These are phyloP conservation scores for Monoplex corrugatus DNA, from an alignment of 2,888 invertebrate genomes.

Conservation along the genomic window DNA sequence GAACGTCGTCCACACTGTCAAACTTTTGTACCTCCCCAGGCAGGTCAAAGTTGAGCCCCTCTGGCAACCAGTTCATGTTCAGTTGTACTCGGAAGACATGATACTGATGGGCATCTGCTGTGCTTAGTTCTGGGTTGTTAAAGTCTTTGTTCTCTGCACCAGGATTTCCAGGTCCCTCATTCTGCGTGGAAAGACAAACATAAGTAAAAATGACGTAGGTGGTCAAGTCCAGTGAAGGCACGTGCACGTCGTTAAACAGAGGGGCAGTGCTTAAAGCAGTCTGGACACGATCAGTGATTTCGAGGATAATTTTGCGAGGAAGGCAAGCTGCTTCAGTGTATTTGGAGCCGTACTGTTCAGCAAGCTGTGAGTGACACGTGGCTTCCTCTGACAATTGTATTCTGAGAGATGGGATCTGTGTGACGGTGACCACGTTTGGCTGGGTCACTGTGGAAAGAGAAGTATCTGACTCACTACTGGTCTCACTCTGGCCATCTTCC, in stretches of 20 bases:
- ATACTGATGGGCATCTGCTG: not conserved
- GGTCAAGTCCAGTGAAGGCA: constrained; percentile 43
- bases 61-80: constrained; percentile 25
- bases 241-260: not conserved
- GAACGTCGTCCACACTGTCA: constrained; percentile 28
- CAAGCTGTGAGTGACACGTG: constrained; percentile 12
- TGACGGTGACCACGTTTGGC: not conserved
- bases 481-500: constrained; percentile 16
- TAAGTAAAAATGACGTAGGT: constrained; percentile 51
- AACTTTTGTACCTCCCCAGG: not conserved
- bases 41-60: not conserved
- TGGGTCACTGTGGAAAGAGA: not conserved
- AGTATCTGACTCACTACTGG: not conserved
- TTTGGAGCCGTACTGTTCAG: constrained; percentile 26
- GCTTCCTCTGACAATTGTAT: constrained; percentile 15
- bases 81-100: constrained; percentile 14
- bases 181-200: not conserved
- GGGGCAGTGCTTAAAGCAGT: not conserved
- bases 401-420: not conserved
- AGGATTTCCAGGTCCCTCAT: not conserved
- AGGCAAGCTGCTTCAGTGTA: constrained; percentile 55
- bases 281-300: constrained; percentile 54
- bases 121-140: not conserved
- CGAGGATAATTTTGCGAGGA: constrained; percentile 57
- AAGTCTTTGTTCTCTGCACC: not conserved